Evolutionary conservation across 2,888 invertebrate species (phyloP).

Genomic region (Dicyrtoma fusca): DNA sequence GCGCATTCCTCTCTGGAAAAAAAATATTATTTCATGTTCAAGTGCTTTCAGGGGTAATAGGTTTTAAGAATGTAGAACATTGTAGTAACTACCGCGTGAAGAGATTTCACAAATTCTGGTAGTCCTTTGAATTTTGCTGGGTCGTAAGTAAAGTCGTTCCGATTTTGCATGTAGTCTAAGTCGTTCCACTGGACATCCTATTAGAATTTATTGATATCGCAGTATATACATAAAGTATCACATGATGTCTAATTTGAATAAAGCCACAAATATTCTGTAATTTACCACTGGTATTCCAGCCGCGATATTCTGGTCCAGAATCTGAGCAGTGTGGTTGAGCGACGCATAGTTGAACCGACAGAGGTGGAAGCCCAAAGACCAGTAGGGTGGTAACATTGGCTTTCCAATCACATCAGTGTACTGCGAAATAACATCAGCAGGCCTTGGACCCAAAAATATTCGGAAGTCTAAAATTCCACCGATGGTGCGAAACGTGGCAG

Average conservation of each 20-base stretch:
- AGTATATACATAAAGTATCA: neutral
- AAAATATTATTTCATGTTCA: conserved; percentile 2
- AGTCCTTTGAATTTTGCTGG: conserved; percentile 67
- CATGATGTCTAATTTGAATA: neutral
- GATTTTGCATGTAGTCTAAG: conserved; percentile 78
- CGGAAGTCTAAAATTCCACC: conserved; percentile 82
- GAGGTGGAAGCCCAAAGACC: conserved; percentile 86
- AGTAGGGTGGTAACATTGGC: conserved; percentile 83
- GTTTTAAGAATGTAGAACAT: conserved; percentile 29
- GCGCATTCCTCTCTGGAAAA: conserved; percentile 68
- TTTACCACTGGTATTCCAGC: conserved; percentile 78
- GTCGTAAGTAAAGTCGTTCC: conserved; percentile 79
- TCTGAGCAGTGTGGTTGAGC: conserved; percentile 68
- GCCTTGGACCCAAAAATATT: conserved; percentile 76
- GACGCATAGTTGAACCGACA: conserved; percentile 73
- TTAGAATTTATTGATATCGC: conserved; percentile 28
- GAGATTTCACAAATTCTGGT: conserved; percentile 70
- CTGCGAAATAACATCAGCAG: conserved; percentile 70
- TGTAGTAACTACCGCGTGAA: conserved; percentile 67
- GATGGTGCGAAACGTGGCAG: conserved; percentile 77
- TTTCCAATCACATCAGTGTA: conserved; percentile 73
- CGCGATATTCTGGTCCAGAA: conserved; percentile 71
- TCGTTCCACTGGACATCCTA: conserved; percentile 74
- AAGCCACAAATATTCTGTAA: too few species aligned
- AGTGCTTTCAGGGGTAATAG: conserved; percentile 21